Base-by-base conservation (phyloP, 2,797 vertebrate species). In the Staurois parvus region DNA sequence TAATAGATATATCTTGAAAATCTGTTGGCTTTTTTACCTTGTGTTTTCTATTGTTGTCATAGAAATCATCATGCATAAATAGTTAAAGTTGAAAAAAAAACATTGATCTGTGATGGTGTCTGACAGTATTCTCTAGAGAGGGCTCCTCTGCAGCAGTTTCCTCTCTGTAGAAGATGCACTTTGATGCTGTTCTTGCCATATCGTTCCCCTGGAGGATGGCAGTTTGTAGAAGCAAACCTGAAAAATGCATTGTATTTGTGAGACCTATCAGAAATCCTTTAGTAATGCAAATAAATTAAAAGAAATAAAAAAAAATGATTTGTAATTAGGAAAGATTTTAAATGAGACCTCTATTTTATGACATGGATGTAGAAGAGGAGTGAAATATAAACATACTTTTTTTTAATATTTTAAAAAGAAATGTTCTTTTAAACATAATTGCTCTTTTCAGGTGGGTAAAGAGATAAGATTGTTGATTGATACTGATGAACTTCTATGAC, bases 111-210 rank as follows among this genome's bases (percentile, higher is more conserved):
- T 70, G 81, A 83, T 79, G 76, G 69, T 45, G 70, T 84, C 85
- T 83, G 81, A 84, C 81, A 83, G 84, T 84, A 79, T 87, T 76
- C 70, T 84, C 81, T 19, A 34, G 85, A 84, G 76, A 87, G 66
- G 75, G 70, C 37, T 75, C 81, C 45, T 83, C 70, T 69, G 81
- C 62, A 74, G 64, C 70, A 87, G 85, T 70, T 84, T 79, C 81
- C 34, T 84, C 76, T 84, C 76, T 59, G 64, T 79, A 87, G 76
- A 83, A 79, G 74, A 72, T 26, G 62, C 59, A 83, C 85, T 87
- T 84, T 83, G 85, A 87, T 83, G 81, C 81, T 79, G 66, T 81
- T 83, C 75, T 84, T 79, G 76, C 76, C 52, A 68, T 79, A 72
- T 74, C 59, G 40, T 69, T 70, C 24, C 85, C 81, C 76, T 75